Conservation (phyloP, 2,888 invertebrate genomes). For the Noctua pronuba region DNA sequence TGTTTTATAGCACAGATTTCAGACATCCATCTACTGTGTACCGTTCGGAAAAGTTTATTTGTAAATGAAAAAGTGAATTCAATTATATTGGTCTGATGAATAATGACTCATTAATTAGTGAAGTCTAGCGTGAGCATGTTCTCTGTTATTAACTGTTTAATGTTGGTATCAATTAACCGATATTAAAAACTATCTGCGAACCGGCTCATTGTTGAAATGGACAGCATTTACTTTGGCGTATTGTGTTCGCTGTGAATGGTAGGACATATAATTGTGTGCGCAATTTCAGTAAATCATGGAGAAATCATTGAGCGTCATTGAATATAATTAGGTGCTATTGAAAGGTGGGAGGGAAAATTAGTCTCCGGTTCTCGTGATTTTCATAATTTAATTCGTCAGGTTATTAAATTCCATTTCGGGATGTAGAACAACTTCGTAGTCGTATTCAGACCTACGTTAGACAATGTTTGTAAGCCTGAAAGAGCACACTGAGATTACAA, state of each 20-base stretch:
- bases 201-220: constrained; percentile 34
- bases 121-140: constrained; percentile 53
- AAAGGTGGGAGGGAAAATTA: constrained; percentile 44
- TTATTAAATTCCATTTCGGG: constrained; percentile 25
- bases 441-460: neutral
- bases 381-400: constrained; percentile 25
- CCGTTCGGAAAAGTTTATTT: constrained; percentile 61
- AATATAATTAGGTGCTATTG: constrained; percentile 56
- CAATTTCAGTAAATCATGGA: constrained; percentile 53
- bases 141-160: constrained; percentile 67
- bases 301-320: constrained; percentile 47
- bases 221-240: constrained; percentile 42
- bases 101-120: constrained; percentile 71
- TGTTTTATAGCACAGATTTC: constrained; percentile 51
- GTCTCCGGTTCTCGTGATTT: constrained; percentile 25
- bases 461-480: constrained; percentile 46
- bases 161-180: constrained; percentile 62
- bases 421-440: neutral
- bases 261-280: constrained; percentile 31
- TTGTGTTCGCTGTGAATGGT: constrained; percentile 45
- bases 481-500: constrained; percentile 40
- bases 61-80: constrained; percentile 59
- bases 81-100: constrained; percentile 65
- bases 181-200: constrained; percentile 50
- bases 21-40: constrained; percentile 45